These are phyloP conservation scores for Loripinus fragilis DNA, from an alignment of 2,888 invertebrate genomes.

Conservation along the genomic window DNA sequence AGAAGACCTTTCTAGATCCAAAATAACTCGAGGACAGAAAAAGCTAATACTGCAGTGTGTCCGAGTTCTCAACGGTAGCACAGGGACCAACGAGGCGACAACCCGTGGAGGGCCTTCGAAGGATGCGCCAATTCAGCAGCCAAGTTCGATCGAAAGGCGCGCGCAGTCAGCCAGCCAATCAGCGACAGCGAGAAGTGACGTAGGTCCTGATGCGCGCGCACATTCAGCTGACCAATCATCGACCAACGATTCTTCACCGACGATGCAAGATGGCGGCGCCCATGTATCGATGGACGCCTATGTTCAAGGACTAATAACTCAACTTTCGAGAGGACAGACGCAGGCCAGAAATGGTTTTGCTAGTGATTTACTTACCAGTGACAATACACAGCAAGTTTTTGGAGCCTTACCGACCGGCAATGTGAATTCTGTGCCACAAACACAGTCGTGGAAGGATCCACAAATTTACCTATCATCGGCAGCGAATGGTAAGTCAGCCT, in stretches of 20 bases:
- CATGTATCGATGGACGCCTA: background rate
- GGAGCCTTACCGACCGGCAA: background rate
- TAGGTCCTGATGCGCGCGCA: background rate
- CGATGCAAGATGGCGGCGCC: conserved; percentile 4
- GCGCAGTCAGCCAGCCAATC: background rate
- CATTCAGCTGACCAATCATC: no score
- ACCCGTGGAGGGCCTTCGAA: background rate
- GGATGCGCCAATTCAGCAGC: background rate
- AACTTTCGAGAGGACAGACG: background rate
- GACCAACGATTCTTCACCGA: no score
- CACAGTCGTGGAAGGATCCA: background rate
- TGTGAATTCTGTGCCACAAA: background rate
- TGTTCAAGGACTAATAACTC: background rate
- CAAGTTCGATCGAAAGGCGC: background rate
- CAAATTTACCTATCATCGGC: background rate
- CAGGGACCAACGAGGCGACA: background rate
- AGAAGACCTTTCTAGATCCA: background rate
- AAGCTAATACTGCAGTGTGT: background rate
- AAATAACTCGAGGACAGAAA: background rate
- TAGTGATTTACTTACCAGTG: background rate
- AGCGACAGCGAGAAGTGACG: background rate
- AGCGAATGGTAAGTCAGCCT: background rate
- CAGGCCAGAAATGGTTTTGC: background rate
- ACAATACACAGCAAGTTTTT: background rate
- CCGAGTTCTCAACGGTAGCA: background rate